Evolutionary conservation across 2,797 vertebrate genomes (phyloP), one percentile per base, ranked within the genome.

Genomic region (Phrynocephalus forsythii): DNA sequence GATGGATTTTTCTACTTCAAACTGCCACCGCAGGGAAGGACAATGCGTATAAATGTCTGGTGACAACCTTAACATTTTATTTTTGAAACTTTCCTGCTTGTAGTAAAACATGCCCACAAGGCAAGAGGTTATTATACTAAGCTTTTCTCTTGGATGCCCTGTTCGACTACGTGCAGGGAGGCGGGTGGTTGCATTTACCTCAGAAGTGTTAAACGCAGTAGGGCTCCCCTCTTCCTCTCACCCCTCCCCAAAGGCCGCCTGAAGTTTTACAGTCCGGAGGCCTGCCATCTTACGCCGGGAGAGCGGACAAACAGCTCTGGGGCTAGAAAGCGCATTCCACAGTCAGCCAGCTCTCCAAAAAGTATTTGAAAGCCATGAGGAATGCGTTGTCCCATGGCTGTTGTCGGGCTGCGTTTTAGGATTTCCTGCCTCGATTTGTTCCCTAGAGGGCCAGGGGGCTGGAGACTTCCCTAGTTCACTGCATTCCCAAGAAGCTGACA

Each of bases 341-440:
- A 5, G 11, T 84, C 33, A 18, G 13, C 16, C n/a, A 13, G 33
- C 2, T 63, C 52, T 73, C 6, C 66, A 50, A 22, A 44, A 80
- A 80, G 63, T 33, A 22, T 67, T 44, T 67, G 71, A 44, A 33
- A 83, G 38, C 20, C n/a, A 63, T 63, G 48, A 48, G 44, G 38
- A 63, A 78, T 15, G 20, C 11, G 33, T 50, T 68, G 84, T 78
- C 48, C 26, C 63, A 30, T 28, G 48, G 75, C 44, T 28, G 60
- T n/a, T 67, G 71, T 38, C n/a, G 30, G 38, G 30, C 68, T 56
- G 24, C 28, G 0, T 60, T 22, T 78, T 76, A 60, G 76, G 78
- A 81, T 88, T 88, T 81, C 83, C 78, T 88, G 78, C 69, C 44
- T 85, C 20, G 24, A 1, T 63, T 26, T 44, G 83, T 38, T 80